A percentile compares a stretch with the other conserved stretches of the same genome.
phyloP scores from a whole-genome alignment of 2,797 vertebrate species.

The Fistularia tabacaria region DNA sequence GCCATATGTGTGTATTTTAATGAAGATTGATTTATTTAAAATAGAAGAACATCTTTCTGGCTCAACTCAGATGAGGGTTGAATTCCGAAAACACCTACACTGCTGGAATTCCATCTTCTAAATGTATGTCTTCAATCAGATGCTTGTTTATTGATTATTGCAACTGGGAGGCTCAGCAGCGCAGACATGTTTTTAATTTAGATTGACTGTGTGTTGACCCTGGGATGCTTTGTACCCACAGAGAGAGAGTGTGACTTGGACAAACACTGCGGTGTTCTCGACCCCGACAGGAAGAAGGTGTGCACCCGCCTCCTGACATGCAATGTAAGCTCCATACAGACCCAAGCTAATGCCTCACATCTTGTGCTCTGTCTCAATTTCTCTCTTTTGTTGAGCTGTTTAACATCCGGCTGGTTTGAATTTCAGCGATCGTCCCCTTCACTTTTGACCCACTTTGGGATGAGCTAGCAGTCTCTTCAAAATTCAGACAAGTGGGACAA shows the following conservation, averaged over 20 bases:
- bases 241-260: slow-evolving; percentile 91
- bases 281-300: slow-evolving; percentile 90
- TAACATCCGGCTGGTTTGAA: background rate
- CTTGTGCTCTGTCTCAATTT: too few species aligned
- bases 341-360: background rate
- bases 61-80: too few species aligned
- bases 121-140: background rate
- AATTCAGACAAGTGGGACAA: slow-evolving; percentile 5
- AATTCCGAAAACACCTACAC: too few species aligned
- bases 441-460: slow-evolving; percentile 15
- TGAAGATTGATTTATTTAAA: too few species aligned
- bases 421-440: background rate
- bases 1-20: too few species aligned
- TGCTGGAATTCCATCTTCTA: background rate
- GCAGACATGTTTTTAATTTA: background rate
- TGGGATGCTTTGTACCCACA: slow-evolving; percentile 54
- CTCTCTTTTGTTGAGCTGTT: background rate
- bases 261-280: slow-evolving; percentile 90
- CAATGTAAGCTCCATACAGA: slow-evolving; percentile 77
- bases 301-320: slow-evolving; percentile 91
- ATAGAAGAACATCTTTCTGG: too few species aligned
- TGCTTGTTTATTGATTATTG: background rate
- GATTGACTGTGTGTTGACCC: slow-evolving; percentile 7
- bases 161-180: background rate
- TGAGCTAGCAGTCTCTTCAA: background rate